A percentile compares a stretch with the other conserved stretches of the same genome.
Evolutionary conservation across 2,797 vertebrate genomes (phyloP).

Genomic region (Fistularia tabacaria): DNA sequence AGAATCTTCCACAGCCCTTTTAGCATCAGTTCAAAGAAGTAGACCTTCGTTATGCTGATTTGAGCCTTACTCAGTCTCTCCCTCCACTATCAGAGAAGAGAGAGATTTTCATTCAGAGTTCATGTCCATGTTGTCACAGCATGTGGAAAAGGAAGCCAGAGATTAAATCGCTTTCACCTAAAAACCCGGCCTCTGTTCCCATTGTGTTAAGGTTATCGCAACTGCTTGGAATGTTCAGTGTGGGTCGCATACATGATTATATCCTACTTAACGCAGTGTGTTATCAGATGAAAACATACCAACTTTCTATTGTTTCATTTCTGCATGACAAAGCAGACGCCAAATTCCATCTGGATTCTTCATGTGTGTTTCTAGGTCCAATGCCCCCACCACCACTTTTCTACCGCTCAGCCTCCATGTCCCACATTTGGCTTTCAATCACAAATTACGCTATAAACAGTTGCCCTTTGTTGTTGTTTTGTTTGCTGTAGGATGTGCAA

Average conservation of each 20-base stretch:
- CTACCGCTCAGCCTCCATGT: too few relatives aligned
- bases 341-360: conserved; percentile 34
- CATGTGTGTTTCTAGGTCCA: background rate
- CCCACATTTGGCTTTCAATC: too few relatives aligned
- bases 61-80: conserved; percentile 53
- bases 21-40: conserved; percentile 34
- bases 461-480: too few relatives aligned
- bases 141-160: conserved; percentile 53
- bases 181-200: conserved; percentile 28
- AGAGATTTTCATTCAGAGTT: conserved; percentile 23
- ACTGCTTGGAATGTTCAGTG: conserved; percentile 30
- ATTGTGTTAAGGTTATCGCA: conserved; percentile 57
- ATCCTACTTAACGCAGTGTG: conserved; percentile 36
- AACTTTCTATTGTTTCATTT: conserved; percentile 50
- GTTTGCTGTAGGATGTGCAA: too few relatives aligned
- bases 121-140: conserved; percentile 50
- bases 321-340: conserved; percentile 34
- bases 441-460: too few relatives aligned
- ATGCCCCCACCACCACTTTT: too few relatives aligned
- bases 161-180: conserved; percentile 57
- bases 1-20: conserved; percentile 45
- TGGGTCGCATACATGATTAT: conserved; percentile 43
- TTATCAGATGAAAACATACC: conserved; percentile 44
- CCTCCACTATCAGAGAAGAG: conserved; percentile 22
- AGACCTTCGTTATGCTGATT: conserved; percentile 52